Evolutionary conservation across 2,113 vertebrate species (phyloP), one percentile per base, ranked within the genome.

Genomic region (Spea multiplicata): DNA sequence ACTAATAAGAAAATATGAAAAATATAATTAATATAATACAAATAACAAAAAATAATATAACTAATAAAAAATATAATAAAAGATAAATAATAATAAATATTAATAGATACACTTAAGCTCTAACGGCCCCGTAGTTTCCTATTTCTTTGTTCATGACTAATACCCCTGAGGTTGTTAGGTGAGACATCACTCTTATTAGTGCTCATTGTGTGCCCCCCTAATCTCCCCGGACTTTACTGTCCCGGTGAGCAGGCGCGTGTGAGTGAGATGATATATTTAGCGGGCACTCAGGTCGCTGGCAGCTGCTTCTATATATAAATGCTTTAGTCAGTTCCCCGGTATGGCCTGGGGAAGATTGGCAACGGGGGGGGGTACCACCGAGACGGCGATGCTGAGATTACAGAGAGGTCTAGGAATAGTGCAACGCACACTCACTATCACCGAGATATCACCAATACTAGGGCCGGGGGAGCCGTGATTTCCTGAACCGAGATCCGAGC

Each of bases 301-400:
- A 90, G 89, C 88, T 89, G 88, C 80, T 79, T 84, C 85, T 91
- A 93, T 90, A 93, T 90, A 90, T 93, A 91, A 89, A 16, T 55
- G 80, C 77, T 86, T 30, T 46, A 55, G 84, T 84, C 82, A 82
- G 30, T 8, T 3, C 65, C 10, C 30, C 49, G 52, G 48, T 44
- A 45, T 46, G 61, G 57, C 47, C 6, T 0, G 46, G 6, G 17
- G 5, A 13, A 47, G 30, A 53, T 8, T 4, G 5, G n/a, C 8
- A 12, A 45, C 10, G 61, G 8, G 55, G 6, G 55, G 59, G 13
- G n/a, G n/a, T n/a, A n/a, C 6, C 14, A 17, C 5, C n/a, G 3
- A 14, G 6, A 64, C 8, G 61, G 2, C 61, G 6, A 17, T 3
- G 8, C 8, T 5, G 30, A 7, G n/a, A n/a, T n/a, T n/a, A n/a